Percentiles rank a stretch among this genome's conserved stretches.
These are phyloP conservation scores for Argyresthia goedartella DNA, from an alignment of 2,888 invertebrate species.

Conservation along the genomic window DNA sequence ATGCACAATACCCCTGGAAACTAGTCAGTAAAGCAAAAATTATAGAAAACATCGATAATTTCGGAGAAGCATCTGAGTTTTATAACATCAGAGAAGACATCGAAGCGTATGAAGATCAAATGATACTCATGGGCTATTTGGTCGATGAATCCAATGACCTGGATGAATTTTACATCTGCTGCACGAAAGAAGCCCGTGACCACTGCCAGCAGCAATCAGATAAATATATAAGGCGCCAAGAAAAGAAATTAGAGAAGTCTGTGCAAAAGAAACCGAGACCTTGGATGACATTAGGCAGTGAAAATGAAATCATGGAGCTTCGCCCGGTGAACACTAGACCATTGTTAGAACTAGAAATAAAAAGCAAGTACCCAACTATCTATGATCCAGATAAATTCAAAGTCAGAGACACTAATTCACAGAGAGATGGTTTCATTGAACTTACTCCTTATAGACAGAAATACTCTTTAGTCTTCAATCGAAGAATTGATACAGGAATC, in stretches of 20 bases:
- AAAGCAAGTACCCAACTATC: slow-evolving; percentile 70
- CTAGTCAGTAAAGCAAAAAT: slow-evolving; percentile 72
- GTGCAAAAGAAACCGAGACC: slow-evolving; percentile 65
- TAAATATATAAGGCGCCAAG: slow-evolving; percentile 67
- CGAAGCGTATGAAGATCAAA: slow-evolving; percentile 42
- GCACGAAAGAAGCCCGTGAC: slow-evolving; percentile 68
- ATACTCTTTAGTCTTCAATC: slow-evolving; percentile 67
- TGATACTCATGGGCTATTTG: slow-evolving; percentile 76
- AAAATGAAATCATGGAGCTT: slow-evolving; percentile 70
- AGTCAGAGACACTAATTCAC: slow-evolving; percentile 66
- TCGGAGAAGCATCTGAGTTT: slow-evolving; percentile 63
- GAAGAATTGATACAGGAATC: slow-evolving; percentile 66
- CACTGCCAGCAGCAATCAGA: slow-evolving; percentile 62
- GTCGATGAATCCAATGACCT: slow-evolving; percentile 71
- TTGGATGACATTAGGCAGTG: slow-evolving; percentile 77
- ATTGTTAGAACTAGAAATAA: slow-evolving; percentile 76
- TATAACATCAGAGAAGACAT: slow-evolving; percentile 42
- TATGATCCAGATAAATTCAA: slow-evolving; percentile 56
- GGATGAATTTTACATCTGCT: slow-evolving; percentile 79
- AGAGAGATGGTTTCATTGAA: slow-evolving; percentile 78
- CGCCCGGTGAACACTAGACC: slow-evolving; percentile 65
- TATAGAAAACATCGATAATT: slow-evolving; percentile 72
- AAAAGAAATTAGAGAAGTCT: slow-evolving; percentile 67
- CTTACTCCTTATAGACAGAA: slow-evolving; percentile 69
- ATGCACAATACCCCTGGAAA: slow-evolving; percentile 82